These are phyloP conservation scores for Notocelia uddmanniana DNA, from an alignment of 2,888 invertebrate genomes.

Conservation along the genomic window DNA sequence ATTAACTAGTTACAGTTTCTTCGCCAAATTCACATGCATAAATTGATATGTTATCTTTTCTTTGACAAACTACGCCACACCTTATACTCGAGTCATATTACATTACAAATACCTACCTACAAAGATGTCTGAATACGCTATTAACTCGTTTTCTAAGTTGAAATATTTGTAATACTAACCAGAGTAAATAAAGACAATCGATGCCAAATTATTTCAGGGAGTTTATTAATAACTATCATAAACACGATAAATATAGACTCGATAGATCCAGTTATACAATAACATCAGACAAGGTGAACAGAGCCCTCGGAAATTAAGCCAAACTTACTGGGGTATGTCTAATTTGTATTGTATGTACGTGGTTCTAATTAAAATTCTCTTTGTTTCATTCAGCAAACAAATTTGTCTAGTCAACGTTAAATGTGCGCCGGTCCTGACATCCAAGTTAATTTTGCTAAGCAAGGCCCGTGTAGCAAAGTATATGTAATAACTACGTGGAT, in stretches of 20 bases:
- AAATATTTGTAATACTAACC: slow-evolving; percentile 5
- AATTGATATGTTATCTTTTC: background rate
- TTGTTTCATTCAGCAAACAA: slow-evolving; percentile 42
- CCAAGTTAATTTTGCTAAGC: slow-evolving; percentile 56
- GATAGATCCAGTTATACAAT: slow-evolving; percentile 5
- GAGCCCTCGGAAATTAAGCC: slow-evolving; percentile 3
- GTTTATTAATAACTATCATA: slow-evolving; percentile 24
- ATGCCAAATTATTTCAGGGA: slow-evolving; percentile 23
- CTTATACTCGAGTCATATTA: background rate
- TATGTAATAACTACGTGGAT: slow-evolving; percentile 9
- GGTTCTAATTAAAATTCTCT: slow-evolving; percentile 34
- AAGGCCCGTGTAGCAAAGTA: slow-evolving; percentile 33
- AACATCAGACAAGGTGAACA: slow-evolving; percentile 5
- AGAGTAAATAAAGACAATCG: slow-evolving; percentile 13
- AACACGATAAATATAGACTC: slow-evolving; percentile 14
- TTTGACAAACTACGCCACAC: background rate
- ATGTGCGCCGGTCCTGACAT: slow-evolving; percentile 48
- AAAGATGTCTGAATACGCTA: background rate
- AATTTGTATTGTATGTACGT: slow-evolving; percentile 18
- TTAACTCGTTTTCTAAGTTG: background rate
- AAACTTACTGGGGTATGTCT: slow-evolving; percentile 30
- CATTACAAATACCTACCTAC: background rate
- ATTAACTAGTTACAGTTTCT: background rate
- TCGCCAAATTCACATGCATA: background rate
- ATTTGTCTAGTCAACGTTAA: slow-evolving; percentile 39